phyloP scores from a whole-genome alignment of 2,797 vertebrate genomes.

The Melanotaenia boesemani region DNA sequence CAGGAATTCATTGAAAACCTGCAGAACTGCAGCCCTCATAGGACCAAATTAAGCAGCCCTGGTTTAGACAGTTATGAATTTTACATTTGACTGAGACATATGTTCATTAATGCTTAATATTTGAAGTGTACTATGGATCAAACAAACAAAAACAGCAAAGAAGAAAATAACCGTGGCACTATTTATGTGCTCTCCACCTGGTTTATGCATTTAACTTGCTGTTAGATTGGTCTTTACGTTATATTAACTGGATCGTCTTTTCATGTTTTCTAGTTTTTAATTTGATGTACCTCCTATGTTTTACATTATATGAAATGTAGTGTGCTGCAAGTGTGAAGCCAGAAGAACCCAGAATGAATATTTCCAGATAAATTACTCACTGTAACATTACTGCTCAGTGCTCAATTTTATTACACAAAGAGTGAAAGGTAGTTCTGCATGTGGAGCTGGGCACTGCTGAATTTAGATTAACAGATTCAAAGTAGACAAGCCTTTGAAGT shows the following conservation, averaged over 20 bases:
- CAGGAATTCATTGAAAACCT: no score
- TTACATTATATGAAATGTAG: neutral
- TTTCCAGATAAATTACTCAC: neutral
- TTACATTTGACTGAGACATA: neutral
- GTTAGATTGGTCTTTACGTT: neutral
- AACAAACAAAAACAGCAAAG: neutral
- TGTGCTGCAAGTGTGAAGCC: neutral
- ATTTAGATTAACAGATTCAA: slow-evolving; percentile 63
- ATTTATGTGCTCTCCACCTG: neutral
- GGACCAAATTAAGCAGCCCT: no score
- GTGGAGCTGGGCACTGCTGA: slow-evolving; percentile 31
- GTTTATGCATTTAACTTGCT: neutral
- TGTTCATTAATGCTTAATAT: neutral
- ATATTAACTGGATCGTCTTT: slow-evolving; percentile 1
- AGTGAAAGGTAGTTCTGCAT: slow-evolving; percentile 8
- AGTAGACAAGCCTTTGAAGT: slow-evolving; percentile 64
- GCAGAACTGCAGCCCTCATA: no score
- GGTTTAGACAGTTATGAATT: neutral
- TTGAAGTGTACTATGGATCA: neutral
- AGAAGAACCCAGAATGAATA: slow-evolving; percentile 5
- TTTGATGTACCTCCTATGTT: neutral
- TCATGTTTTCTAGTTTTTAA: neutral
- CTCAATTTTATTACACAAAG: slow-evolving; percentile 31
- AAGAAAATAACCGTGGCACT: neutral
- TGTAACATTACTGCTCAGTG: slow-evolving; percentile 4